Conservation (phyloP, 2,113 vertebrate genomes). For the Turdus rufiventris region DNA sequence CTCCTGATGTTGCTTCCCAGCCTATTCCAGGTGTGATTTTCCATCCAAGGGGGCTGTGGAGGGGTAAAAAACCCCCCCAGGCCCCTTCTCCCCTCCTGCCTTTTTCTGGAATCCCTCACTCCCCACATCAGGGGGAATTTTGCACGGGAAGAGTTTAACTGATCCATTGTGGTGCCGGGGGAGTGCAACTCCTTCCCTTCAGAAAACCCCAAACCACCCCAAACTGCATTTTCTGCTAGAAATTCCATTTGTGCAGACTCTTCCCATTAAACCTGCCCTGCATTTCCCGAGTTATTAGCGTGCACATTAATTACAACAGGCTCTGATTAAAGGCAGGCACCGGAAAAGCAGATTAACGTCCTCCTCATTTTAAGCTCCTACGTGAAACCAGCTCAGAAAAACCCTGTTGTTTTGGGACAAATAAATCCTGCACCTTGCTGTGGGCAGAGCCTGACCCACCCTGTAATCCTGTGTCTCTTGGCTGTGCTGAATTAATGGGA, state of each 20-base stretch:
- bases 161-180: fast-evolving
- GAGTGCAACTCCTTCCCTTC: neutral
- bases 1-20: neutral
- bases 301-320: neutral
- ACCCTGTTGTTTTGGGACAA: neutral
- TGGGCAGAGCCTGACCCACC: neutral
- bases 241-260: neutral
- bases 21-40: neutral
- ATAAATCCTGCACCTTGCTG: neutral
- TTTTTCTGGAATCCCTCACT: fast-evolving
- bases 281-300: neutral
- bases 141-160: fast-evolving
- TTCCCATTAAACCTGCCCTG: neutral
- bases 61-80: fast-evolving
- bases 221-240: neutral
- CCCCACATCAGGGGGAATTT: neutral
- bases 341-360: neutral
- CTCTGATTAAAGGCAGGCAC: neutral
- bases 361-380: neutral
- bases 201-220: neutral
- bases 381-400: neutral
- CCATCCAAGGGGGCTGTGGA: neutral
- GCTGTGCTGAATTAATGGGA: slow-evolving; percentile 3
- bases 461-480: slow-evolving; percentile 39
- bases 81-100: neutral